Conservation (phyloP, 1,140 invertebrate species). For the Rhagoletis pomonella region DNA sequence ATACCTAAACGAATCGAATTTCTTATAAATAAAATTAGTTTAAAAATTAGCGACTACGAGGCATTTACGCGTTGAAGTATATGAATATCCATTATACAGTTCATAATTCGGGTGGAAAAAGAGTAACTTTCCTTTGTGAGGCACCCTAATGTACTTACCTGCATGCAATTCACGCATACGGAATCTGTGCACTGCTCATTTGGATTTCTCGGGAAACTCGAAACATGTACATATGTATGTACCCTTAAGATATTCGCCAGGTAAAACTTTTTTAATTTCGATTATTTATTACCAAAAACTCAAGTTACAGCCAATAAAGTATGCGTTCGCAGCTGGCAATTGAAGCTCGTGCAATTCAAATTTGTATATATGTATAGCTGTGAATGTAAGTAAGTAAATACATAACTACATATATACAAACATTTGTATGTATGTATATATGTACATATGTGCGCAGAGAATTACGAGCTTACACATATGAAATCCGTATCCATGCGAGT, state of each 20-base stretch:
- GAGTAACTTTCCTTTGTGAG: too few species aligned
- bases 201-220: background rate
- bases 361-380: too few species aligned
- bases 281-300: slow-evolving; percentile 39
- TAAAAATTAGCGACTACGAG: too few species aligned
- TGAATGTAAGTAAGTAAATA: background rate
- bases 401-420: background rate
- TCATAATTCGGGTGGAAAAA: too few species aligned
- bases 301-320: slow-evolving; percentile 27
- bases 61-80: too few species aligned
- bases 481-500: background rate
- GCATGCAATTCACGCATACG: background rate
- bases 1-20: too few species aligned
- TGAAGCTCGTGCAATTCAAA: background rate
- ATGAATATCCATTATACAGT: too few species aligned
- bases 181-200: slow-evolving; percentile 4
- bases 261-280: slow-evolving; percentile 51
- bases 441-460: background rate
- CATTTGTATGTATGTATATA: background rate
- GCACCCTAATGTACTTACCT: background rate
- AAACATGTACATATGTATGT: background rate
- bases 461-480: slow-evolving; percentile 20
- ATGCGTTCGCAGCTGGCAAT: slow-evolving; percentile 23
- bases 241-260: slow-evolving; percentile 15
- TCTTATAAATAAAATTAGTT: too few species aligned